phyloP scores from a whole-genome alignment of 2,797 vertebrate species.

The Siniperca undulata region DNA sequence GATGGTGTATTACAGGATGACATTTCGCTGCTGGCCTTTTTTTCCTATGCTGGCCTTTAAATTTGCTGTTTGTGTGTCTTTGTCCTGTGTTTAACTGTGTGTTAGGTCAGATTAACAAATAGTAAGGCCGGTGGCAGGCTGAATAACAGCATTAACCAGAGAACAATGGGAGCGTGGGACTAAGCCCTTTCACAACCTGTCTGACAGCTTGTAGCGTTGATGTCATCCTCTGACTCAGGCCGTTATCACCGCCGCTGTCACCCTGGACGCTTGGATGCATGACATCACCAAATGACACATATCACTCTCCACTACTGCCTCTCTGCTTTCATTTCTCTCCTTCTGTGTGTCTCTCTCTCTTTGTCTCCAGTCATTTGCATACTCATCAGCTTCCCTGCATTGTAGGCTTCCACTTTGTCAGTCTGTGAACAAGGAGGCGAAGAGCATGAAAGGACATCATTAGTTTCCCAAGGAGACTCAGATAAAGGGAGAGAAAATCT shows the following conservation, averaged over 20 bases:
- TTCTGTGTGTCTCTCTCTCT: conserved; percentile 23
- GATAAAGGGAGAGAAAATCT: conserved; percentile 36
- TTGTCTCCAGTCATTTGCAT: conserved; percentile 54
- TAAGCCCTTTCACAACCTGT: conserved; percentile 83
- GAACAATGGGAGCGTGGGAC: conserved; percentile 82
- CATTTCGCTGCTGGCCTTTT: conserved; percentile 62
- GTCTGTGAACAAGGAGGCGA: conserved; percentile 46
- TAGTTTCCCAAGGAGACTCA: conserved; percentile 60
- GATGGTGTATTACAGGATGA: conserved; percentile 67
- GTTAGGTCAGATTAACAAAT: conserved; percentile 86
- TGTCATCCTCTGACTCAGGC: conserved; percentile 86
- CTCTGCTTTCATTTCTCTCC: conserved; percentile 41
- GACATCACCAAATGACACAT: conserved; percentile 79
- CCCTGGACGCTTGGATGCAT: conserved; percentile 74
- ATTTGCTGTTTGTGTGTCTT: conserved; percentile 79
- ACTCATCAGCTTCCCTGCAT: conserved; percentile 72
- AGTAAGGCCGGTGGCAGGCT: conserved; percentile 75
- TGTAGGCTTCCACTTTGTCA: conserved; percentile 51
- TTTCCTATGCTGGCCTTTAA: conserved; percentile 69
- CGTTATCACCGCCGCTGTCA: conserved; percentile 78
- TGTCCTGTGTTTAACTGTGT: conserved; percentile 79
- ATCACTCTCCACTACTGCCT: conserved; percentile 65
- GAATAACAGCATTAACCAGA: conserved; percentile 86
- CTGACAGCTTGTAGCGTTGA: conserved; percentile 81
- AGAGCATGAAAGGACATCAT: conserved; percentile 66